Evolutionary conservation across 2,797 vertebrate genomes (phyloP).

Genomic region (Acanthurus lineatus): DNA sequence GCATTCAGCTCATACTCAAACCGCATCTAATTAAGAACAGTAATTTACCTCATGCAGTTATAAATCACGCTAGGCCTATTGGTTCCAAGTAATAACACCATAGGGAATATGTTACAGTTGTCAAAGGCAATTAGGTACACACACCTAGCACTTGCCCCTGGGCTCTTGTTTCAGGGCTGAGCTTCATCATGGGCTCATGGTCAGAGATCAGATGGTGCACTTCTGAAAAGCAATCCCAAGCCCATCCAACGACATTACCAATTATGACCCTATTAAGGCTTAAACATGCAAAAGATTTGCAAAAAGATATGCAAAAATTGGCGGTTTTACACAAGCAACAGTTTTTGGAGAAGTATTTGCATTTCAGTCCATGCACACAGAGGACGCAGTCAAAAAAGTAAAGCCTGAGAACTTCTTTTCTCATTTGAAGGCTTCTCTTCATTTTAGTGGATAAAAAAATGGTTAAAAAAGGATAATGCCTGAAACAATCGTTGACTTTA

Average conservation of each 20-base stretch:
- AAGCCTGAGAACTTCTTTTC: neutral
- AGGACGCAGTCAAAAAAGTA: neutral
- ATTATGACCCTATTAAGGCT: neutral
- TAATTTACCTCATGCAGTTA: constrained; percentile 7
- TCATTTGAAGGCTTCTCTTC: constrained; percentile 6
- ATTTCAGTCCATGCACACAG: neutral
- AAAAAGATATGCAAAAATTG: neutral
- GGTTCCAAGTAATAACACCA: constrained; percentile 31
- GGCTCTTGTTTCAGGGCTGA: constrained; percentile 56
- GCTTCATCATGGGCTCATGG: constrained; percentile 40
- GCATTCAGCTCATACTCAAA: constrained; percentile 5
- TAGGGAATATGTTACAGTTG: constrained; percentile 34
- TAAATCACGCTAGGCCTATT: neutral
- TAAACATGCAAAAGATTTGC: no score
- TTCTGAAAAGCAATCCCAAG: constrained; percentile 32
- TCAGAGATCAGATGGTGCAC: constrained; percentile 38
- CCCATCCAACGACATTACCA: constrained; percentile 17
- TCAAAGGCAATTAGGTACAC: constrained; percentile 49
- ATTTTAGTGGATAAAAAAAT: constrained; percentile 4
- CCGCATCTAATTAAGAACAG: constrained; percentile 5
- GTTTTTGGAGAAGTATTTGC: constrained; percentile 2
- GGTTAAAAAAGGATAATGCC: neutral
- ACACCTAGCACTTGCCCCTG: constrained; percentile 20
- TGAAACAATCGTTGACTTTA: constrained; percentile 17
- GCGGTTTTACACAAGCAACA: constrained; percentile 6